Conservation (phyloP, 2,113 vertebrate genomes). For the Antennarius striatus region DNA sequence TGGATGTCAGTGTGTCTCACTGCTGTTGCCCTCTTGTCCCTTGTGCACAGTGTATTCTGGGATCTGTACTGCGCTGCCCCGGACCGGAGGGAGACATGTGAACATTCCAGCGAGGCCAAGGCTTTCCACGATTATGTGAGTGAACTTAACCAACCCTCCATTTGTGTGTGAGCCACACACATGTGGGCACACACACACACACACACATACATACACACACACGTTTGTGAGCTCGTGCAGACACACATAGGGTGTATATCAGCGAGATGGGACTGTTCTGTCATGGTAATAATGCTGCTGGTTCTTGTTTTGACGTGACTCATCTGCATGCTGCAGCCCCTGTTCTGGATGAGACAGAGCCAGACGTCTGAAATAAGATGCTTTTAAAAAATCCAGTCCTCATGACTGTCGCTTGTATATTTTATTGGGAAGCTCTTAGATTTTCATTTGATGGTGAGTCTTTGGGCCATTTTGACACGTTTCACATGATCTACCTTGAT, state of each 20-base stretch:
- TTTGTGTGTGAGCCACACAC: constrained; percentile 19
- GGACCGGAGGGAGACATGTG: constrained; percentile 89
- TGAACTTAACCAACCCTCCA: constrained; percentile 66
- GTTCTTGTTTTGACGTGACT: constrained; percentile 56
- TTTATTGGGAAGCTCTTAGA: constrained; percentile 45
- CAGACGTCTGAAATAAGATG: constrained; percentile 39
- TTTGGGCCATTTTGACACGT: constrained; percentile 8
- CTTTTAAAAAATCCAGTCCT: constrained; percentile 42
- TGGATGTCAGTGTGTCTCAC: constrained; percentile 42
- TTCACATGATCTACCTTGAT: constrained; percentile 18
- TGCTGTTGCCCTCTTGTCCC: constrained; percentile 55
- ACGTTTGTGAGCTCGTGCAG: neutral
- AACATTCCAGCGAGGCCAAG: constrained; percentile 91
- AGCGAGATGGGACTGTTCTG: constrained; percentile 16
- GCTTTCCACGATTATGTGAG: constrained; percentile 91
- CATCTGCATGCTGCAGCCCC: constrained; percentile 34
- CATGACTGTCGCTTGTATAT: constrained; percentile 24
- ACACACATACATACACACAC: neutral
- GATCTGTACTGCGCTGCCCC: constrained; percentile 93
- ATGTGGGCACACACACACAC: constrained; percentile 18
- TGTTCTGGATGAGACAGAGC: constrained; percentile 25
- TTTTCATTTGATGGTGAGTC: constrained; percentile 24
- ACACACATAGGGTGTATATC: constrained; percentile 10
- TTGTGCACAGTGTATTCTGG: constrained; percentile 88
- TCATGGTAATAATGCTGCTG: constrained; percentile 40